These are phyloP conservation scores for Origma solitaria DNA, from an alignment of 2,113 vertebrate species.

Conservation along the genomic window DNA sequence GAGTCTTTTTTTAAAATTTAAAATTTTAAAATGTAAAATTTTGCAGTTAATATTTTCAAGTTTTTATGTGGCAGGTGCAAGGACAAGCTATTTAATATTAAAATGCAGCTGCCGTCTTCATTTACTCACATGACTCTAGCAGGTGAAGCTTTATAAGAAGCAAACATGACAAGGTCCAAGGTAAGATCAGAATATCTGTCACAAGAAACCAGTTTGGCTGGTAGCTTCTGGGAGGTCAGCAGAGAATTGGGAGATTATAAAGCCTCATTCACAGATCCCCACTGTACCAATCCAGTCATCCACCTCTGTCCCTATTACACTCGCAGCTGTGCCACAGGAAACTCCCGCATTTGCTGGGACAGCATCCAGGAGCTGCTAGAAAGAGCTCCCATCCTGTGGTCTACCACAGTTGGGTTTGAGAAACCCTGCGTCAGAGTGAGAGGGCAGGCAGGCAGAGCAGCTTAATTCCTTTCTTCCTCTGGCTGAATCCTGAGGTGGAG, in stretches of 20 bases:
- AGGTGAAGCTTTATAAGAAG: neutral
- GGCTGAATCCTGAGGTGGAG: neutral
- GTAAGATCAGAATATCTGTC: neutral
- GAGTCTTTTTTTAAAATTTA: neutral
- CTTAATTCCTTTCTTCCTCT: neutral
- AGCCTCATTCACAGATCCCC: neutral
- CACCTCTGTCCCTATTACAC: rapidly evolving
- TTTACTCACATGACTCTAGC: neutral
- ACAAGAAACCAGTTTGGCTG: neutral
- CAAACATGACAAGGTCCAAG: neutral
- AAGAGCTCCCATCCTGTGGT: neutral
- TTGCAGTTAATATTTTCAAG: neutral
- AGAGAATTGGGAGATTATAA: neutral
- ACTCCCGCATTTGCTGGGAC: neutral
- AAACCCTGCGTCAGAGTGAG: neutral
- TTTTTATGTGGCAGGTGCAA: neutral
- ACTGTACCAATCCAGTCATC: neutral
- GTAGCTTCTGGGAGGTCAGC: neutral
- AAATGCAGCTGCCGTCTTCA: neutral
- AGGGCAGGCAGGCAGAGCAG: neutral
- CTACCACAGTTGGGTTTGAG: neutral
- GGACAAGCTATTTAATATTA: neutral
- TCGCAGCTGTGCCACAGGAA: neutral
- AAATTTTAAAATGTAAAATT: neutral
- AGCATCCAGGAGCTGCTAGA: neutral